These are phyloP conservation scores for Graptemys geographica DNA, from an alignment of 2,797 vertebrate species.

Conservation along the genomic window DNA sequence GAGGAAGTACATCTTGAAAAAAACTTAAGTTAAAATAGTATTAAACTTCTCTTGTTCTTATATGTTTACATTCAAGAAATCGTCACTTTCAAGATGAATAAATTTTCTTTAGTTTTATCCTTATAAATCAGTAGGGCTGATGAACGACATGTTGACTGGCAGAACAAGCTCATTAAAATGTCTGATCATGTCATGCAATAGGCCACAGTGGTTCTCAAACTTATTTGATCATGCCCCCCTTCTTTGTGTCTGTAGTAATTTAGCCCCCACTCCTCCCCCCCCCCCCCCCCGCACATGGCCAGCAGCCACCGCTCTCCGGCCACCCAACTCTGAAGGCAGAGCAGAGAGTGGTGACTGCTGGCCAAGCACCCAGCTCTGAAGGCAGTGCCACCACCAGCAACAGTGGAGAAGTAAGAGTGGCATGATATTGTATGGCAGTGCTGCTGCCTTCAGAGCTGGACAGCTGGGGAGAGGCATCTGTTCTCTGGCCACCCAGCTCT, in stretches of 20 bases:
- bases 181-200: conserved; percentile 69
- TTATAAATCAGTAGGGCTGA: conserved; percentile 64
- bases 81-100: conserved; percentile 4
- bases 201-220: background rate
- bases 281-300: no score
- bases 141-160: background rate
- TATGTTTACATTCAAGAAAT: conserved; percentile 28
- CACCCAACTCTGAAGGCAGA: no score
- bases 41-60: conserved; percentile 56
- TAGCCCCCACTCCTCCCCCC: no score
- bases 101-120: conserved; percentile 70
- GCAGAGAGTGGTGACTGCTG: no score
- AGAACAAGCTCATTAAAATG: conserved; percentile 70
- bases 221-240: background rate
- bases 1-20: background rate
- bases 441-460: background rate
- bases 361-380: no score
- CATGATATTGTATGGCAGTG: background rate
- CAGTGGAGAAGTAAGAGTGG: no score
- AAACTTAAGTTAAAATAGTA: background rate
- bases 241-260: no score
- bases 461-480: background rate
- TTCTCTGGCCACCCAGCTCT: background rate
- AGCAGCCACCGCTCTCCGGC: no score
- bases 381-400: no score